Base-by-base conservation (phyloP, 2,797 vertebrate genomes). In the Sebastes steindachneri region DNA sequence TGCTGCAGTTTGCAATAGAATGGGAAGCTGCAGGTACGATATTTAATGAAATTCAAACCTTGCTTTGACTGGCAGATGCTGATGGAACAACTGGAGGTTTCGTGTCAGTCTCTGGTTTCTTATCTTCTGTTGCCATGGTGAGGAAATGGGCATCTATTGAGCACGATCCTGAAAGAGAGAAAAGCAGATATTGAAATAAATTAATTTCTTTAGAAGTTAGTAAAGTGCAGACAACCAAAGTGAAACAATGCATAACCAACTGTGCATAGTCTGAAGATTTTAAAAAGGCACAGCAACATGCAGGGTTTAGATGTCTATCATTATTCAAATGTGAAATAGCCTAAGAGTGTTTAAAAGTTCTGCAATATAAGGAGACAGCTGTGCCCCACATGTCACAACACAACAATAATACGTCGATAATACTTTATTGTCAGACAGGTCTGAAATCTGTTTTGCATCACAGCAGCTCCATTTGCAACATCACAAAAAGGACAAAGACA, bases 41-140 rank as follows among this genome's bases (percentile, higher is more conserved):
- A 29, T 10, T 41, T 0, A 8, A 35, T 41, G 1, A 19, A 23
- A n/a, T 74, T 3, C 90, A 77, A 75, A 98, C 98, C 97, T 99
- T 99, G 96, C 97, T 98, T 94, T 99, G 98, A 83, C 97, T 97
- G 90, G 97, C 95, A 0, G 98, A 99, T 0, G 98, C 97, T 9
- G 98, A 97, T 21, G 97, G 96, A 9, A 97, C 95, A 12, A 98
- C 97, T 83, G 97, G 98, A 70, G 97, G 96, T 93, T 99, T 97
- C 21, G 96, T 97, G 3, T 99, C 98, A 0, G 98, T 97, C 94
- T 99, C 98, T 62, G 97, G 97, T 93, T 99, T 99, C 96, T 99
- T 99, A 90, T 99, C 98, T 96, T 99, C 98, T 19, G 98, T 99
- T 93, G 98, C 97, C 98, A 99, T 95, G 80, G 84, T 86, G 87